These are phyloP conservation scores for Anomalospiza imberbis DNA, from an alignment of 2,797 vertebrate species.

Conservation along the genomic window DNA sequence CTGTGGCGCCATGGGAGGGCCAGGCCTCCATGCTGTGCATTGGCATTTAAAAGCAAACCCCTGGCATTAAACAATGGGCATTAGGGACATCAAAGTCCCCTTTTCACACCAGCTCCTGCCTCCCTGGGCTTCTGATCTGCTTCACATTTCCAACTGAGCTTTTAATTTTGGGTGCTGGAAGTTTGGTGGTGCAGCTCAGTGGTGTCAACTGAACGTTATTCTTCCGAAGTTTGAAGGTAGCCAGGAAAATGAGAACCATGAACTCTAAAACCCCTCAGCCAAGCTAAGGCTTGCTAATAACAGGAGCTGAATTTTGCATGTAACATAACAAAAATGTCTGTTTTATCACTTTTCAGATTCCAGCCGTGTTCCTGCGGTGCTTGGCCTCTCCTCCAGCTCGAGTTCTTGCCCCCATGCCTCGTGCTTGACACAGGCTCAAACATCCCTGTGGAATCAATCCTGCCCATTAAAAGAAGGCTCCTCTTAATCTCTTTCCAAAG, in stretches of 20 bases:
- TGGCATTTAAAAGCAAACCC: slow-evolving; percentile 30
- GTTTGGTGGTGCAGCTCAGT: neutral
- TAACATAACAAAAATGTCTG: neutral
- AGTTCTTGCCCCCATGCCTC: neutral
- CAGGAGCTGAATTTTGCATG: neutral
- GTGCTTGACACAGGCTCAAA: neutral
- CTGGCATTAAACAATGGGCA: slow-evolving; percentile 49
- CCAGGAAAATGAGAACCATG: neutral
- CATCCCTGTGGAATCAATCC: neutral
- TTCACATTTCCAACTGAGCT: neutral
- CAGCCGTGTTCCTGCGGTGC: neutral
- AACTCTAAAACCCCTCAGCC: neutral
- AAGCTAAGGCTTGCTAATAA: neutral
- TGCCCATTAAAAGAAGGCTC: neutral
- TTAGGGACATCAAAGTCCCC: slow-evolving; percentile 41
- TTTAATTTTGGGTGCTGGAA: slow-evolving; percentile 50
- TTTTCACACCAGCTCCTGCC: neutral
- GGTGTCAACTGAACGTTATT: neutral
- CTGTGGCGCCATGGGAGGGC: slow-evolving; percentile 33
- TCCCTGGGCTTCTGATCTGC: neutral
- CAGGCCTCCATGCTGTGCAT: slow-evolving; percentile 44
- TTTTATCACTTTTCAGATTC: neutral
- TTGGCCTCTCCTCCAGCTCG: neutral
- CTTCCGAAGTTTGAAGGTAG: neutral
- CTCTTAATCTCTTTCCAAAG: slow-evolving; percentile 42